phyloP scores from a whole-genome alignment of 2,888 invertebrate genomes.

The Syritta pipiens region DNA sequence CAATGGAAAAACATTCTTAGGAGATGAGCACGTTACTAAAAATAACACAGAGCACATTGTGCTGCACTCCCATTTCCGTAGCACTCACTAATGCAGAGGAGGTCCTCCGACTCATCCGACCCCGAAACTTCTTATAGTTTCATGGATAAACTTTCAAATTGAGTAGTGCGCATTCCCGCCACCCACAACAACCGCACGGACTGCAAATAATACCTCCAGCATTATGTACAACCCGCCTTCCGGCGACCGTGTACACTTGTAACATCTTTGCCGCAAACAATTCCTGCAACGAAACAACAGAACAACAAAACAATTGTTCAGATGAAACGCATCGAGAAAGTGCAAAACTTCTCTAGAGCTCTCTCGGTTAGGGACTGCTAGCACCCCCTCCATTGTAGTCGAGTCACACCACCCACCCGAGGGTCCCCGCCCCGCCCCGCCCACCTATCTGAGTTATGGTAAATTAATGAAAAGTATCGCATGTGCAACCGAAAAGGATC shows the following conservation, averaged over 20 bases:
- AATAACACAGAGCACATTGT: slow-evolving; percentile 23
- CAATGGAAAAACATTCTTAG: too few relatives aligned
- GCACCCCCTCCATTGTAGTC: slow-evolving; percentile 9
- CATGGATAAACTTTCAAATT: slow-evolving; percentile 38
- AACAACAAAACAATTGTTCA: slow-evolving; percentile 56
- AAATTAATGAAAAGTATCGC: slow-evolving; percentile 62
- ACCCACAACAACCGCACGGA: background rate
- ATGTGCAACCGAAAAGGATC: slow-evolving; percentile 42
- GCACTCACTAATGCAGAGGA: background rate
- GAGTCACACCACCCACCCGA: too few relatives aligned
- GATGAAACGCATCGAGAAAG: slow-evolving; percentile 45
- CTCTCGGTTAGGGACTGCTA: too few relatives aligned
- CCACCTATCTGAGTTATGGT: slow-evolving; percentile 43
- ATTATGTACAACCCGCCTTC: slow-evolving; percentile 3
- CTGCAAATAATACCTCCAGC: background rate
- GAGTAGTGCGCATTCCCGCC: slow-evolving; percentile 1
- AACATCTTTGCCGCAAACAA: slow-evolving; percentile 50
- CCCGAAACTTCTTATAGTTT: slow-evolving; percentile 33
- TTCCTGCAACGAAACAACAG: slow-evolving; percentile 47
- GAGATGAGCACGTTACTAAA: slow-evolving; percentile 4
- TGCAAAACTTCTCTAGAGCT: slow-evolving; percentile 33
- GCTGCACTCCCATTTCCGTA: slow-evolving; percentile 34
- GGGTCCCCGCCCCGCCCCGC: background rate
- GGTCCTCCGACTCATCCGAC: background rate
- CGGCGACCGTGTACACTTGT: slow-evolving; percentile 5